Evolutionary conservation across 1,140 invertebrate genomes (phyloP), one percentile per base, ranked within the genome.

Genomic region (Sycobia sp.): DNA sequence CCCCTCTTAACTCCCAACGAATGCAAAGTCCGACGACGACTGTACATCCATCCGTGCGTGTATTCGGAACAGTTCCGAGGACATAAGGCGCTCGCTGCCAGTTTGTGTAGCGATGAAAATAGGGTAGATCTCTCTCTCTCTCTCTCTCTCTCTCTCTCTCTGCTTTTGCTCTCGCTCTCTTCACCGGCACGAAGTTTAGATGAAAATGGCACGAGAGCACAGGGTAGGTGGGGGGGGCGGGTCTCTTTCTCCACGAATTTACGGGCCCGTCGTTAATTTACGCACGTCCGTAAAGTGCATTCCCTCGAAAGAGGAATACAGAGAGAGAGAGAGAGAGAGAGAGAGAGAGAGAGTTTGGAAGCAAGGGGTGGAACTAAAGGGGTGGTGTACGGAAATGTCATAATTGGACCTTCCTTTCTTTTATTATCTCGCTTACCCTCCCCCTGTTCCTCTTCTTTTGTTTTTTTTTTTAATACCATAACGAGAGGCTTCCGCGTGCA

Each of bases 331-430:
- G 34, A 36, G 32, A 38, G 25, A 32, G 9, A 49, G 43, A 47
- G 25, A 7, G 36, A 16, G 14, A 16, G 25, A 9, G 39, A 43
- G 50, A n/a, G 53, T 43, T 55, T 62, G 34, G 23, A 58, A 56
- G 32, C 38, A 43, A 53, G 18, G 29, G 25, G 16, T 23, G 34
- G 18, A 53, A 18, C 60, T n/a, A n/a, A n/a, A n/a, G n/a, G n/a
- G n/a, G n/a, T n/a, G n/a, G n/a, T n/a, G n/a, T n/a, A n/a, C 51
- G 36, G 64, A 44, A 65, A 59, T 53, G 60, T 65, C 49, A 25
- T 61, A 65, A 70, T 66, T 47, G 23, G 32, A 58, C 16, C 9
- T 29, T 62, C 44, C 25, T 55, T 38, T 36, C 22, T 23, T 38
- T 56, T 18, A 5, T 10, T 27, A 20, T 46, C 5, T 50, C n/a